phyloP scores from a whole-genome alignment of 2,888 invertebrate species.

The Drosophila vallismaia region DNA sequence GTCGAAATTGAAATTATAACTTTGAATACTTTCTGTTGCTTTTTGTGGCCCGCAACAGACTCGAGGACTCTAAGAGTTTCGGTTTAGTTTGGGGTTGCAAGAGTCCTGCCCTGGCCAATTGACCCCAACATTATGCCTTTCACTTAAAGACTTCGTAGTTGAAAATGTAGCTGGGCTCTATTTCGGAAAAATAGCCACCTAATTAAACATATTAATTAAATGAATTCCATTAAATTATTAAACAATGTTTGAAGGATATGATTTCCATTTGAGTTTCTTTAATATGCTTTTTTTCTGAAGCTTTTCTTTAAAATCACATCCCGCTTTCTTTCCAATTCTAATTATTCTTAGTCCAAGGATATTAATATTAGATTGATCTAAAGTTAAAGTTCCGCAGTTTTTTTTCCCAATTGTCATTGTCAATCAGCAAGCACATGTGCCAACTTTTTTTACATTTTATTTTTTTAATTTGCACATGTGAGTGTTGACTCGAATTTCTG shows the following conservation, averaged over 20 bases:
- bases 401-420: no score
- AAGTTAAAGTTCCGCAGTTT: no score
- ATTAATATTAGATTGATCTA: no score
- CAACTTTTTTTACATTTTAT: slow-evolving; percentile 43
- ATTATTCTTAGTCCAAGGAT: no score
- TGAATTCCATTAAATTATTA: no score
- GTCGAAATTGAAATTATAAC: slow-evolving; percentile 65
- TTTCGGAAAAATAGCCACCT: no score
- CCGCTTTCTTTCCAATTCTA: no score
- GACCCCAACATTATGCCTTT: slow-evolving; percentile 1
- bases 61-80: slow-evolving; percentile 6
- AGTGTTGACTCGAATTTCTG: slow-evolving; percentile 58
- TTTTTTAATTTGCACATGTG: slow-evolving; percentile 69
- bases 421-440: slow-evolving; percentile 5
- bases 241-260: no score
- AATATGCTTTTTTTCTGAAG: no score
- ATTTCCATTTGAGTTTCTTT: no score
- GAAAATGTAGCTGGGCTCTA: background rate
- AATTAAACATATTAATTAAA: no score
- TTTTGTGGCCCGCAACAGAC: slow-evolving; percentile 21
- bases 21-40: slow-evolving; percentile 43
- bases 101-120: background rate
- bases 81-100: background rate
- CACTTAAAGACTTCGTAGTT: background rate
- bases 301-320: no score